Evolutionary conservation across 37 sponge, comb jelly and placozoan species (phyloP).

Genomic region (Lycopodina hypogea): DNA sequence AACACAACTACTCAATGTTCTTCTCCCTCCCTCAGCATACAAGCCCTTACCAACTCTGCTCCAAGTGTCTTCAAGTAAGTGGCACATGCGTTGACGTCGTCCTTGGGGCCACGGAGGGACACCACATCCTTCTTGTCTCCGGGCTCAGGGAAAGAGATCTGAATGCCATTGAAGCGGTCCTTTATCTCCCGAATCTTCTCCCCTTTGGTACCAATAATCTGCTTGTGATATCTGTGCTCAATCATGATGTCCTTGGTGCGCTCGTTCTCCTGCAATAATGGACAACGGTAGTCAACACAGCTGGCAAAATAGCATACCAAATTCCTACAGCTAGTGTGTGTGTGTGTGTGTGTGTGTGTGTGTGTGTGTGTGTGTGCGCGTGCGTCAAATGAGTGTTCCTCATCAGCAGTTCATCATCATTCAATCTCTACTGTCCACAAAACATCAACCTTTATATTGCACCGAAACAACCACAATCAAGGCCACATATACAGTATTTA

Average conservation of each 20-base stretch:
- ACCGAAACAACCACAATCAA: too few species aligned
- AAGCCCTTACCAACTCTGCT: conserved; percentile 60
- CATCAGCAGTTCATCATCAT: too few species aligned
- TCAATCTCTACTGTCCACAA: too few species aligned
- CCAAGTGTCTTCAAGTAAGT: conserved; percentile 59
- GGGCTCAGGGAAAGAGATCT: conserved; percentile 72
- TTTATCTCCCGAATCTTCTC: conserved; percentile 75
- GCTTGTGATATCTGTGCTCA: conserved; percentile 81
- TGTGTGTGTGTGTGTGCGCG: neutral
- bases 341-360: neutral
- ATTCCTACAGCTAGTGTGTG: neutral
- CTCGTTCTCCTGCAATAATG: conserved; percentile 77
- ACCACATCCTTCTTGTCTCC: conserved; percentile 75
- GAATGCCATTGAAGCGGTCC: conserved; percentile 62
- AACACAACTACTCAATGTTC: too few species aligned
- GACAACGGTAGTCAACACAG: too few species aligned
- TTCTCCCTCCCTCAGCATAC: neutral
- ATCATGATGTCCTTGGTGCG: conserved; percentile 67
- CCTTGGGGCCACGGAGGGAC: conserved; percentile 79
- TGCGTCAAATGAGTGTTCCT: too few species aligned
- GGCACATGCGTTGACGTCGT: conserved; percentile 74
- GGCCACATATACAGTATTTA: too few species aligned
- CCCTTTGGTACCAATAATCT: conserved; percentile 85
- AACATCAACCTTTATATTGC: too few species aligned
- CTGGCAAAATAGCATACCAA: neutral